Conservation (phyloP, 2,797 vertebrate genomes). For the Micrastur ruficollis region DNA sequence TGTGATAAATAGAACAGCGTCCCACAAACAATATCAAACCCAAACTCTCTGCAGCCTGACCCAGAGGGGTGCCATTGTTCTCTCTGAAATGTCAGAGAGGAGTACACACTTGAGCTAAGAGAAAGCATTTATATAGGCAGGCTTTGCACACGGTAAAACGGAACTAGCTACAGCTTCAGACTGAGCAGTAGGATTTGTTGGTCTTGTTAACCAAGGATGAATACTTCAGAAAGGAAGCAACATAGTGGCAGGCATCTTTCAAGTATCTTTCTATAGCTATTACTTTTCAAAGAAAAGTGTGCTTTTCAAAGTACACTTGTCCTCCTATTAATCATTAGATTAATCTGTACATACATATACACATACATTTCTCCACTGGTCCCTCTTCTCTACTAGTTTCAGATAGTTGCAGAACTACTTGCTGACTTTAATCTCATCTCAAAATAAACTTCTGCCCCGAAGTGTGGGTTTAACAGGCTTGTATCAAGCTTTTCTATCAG, state of each 20-base stretch:
- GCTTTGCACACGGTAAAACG: background rate
- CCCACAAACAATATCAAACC: conserved; percentile 14
- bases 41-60: background rate
- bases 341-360: background rate
- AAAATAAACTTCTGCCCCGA: background rate
- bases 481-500: background rate
- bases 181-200: background rate
- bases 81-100: background rate
- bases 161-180: background rate
- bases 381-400: background rate
- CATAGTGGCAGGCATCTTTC: background rate
- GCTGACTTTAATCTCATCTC: background rate
- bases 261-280: background rate
- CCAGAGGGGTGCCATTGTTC: conserved; percentile 2
- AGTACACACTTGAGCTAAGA: background rate
- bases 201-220: background rate
- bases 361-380: background rate
- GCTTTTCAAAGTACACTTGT: background rate
- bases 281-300: background rate
- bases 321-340: background rate
- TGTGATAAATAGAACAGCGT: background rate
- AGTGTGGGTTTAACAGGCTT: background rate
- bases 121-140: background rate
- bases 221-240: background rate
- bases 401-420: background rate